phyloP scores from a whole-genome alignment of 2,888 invertebrate genomes.

The Hirudinaria manillensis region DNA sequence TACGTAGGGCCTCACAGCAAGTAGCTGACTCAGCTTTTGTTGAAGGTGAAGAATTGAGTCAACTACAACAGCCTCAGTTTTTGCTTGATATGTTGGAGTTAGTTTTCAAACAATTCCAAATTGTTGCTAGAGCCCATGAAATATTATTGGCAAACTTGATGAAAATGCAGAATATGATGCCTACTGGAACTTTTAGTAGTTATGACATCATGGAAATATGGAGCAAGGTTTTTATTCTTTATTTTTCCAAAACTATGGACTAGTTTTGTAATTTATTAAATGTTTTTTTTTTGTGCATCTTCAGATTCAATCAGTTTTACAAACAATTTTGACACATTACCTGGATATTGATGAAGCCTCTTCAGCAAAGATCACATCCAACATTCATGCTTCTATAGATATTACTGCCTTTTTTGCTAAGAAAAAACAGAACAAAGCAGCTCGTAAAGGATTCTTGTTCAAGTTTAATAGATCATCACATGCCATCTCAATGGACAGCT shows the following conservation, averaged over 20 bases:
- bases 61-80: slow-evolving; percentile 48
- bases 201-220: slow-evolving; percentile 76
- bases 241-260: not conserved
- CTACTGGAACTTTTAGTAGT: slow-evolving; percentile 46
- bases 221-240: slow-evolving; percentile 61
- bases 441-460: slow-evolving; percentile 58
- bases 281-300: not conserved
- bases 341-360: slow-evolving; percentile 70
- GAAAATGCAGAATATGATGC: slow-evolving; percentile 41
- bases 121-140: slow-evolving; percentile 71
- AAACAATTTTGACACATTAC: slow-evolving; percentile 70
- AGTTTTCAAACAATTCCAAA: slow-evolving; percentile 74
- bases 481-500: slow-evolving; percentile 59
- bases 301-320: slow-evolving; percentile 23
- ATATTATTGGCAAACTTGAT: slow-evolving; percentile 59
- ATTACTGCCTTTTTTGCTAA: slow-evolving; percentile 56
- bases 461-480: slow-evolving; percentile 67
- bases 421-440: slow-evolving; percentile 51
- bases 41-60: slow-evolving; percentile 49
- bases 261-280: not conserved
- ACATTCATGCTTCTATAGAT: slow-evolving; percentile 51
- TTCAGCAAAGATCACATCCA: slow-evolving; percentile 50
- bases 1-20: slow-evolving; percentile 72
- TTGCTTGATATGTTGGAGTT: slow-evolving; percentile 64
- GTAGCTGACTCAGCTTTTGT: slow-evolving; percentile 54